These are phyloP conservation scores for Sula dactylatra DNA, from an alignment of 2,113 vertebrate species.

Conservation along the genomic window DNA sequence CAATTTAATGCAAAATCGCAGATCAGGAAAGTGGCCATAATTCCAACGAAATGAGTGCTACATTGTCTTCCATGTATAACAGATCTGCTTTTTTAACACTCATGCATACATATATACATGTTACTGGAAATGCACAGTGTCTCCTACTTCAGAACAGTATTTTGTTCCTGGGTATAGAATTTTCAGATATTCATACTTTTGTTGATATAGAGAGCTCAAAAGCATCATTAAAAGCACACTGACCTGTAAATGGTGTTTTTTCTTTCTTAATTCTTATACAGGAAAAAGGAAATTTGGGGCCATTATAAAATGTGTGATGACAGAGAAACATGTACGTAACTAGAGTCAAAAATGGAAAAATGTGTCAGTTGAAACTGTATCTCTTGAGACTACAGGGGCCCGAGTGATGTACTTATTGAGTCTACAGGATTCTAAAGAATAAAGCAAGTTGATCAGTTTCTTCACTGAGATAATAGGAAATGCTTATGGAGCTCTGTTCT, in stretches of 20 bases:
- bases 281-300: neutral
- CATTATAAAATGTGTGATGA: neutral
- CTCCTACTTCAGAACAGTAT: neutral
- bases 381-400: neutral
- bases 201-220: neutral
- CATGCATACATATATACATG: rapidly evolving
- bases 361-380: neutral
- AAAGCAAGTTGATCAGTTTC: neutral
- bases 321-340: neutral
- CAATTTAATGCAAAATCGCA: neutral
- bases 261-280: neutral
- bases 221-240: neutral
- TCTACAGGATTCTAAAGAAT: neutral
- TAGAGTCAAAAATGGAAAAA: neutral
- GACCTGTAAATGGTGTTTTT: neutral
- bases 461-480: neutral
- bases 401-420: neutral
- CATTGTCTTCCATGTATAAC: neutral
- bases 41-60: neutral
- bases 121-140: neutral
- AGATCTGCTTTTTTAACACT: neutral
- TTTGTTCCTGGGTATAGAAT: neutral
- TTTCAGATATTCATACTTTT: neutral
- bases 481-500: neutral
- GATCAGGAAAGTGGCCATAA: neutral